Evolutionary conservation across 2,797 vertebrate species (phyloP), one percentile per base, ranked within the genome.

Genomic region (Carduelis carduelis): DNA sequence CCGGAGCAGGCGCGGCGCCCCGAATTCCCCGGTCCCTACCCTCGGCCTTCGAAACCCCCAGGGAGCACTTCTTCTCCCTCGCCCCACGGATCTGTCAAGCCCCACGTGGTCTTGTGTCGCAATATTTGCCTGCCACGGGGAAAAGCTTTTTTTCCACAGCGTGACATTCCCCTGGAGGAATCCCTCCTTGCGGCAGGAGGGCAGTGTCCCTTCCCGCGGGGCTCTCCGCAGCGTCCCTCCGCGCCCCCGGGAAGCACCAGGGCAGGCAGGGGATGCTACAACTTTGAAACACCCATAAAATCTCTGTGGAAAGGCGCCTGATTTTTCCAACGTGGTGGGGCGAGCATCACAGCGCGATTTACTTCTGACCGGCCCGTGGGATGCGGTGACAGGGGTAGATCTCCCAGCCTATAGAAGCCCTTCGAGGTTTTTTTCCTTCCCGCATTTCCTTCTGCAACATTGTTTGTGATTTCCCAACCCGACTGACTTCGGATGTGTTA

Each of bases 401-500:
- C 61, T 74, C 71, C 32, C 52, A 83, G 65, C 52, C 70, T 78
- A 49, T 8, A 52, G 82, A 89, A 86, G 87, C 7, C 20, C 37
- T 76, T 59, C 2, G 20, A 52, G 34, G 2, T 30, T 66, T 79
- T 60, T 46, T 20, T 3, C 37, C 14, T 59, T 28, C 41, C 27
- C 18, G 2, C 37, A 21, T 64, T 86, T 86, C 76, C 44, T 83
- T 28, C 77, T 23, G 37, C 80, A 63, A 83, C 30, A 64, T 18
- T 83, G 41, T 80, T 87, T 68, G 63, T 20, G 9, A 89, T 96
- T 95, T 85, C 68, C 68, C 83, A 93, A 53, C 37, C 41, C 15
- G 39, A 16, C 86, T 90, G 85, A 80, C 63, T 60, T 60, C 52
- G 44, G 53, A 83, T 57, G 94, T 96, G 94, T 92, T 97, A 97